Percentiles rank a stretch among this genome's conserved stretches.
These are phyloP conservation scores for Sabatieria punctata DNA, from an alignment of 2,888 invertebrate genomes.

Conservation along the genomic window DNA sequence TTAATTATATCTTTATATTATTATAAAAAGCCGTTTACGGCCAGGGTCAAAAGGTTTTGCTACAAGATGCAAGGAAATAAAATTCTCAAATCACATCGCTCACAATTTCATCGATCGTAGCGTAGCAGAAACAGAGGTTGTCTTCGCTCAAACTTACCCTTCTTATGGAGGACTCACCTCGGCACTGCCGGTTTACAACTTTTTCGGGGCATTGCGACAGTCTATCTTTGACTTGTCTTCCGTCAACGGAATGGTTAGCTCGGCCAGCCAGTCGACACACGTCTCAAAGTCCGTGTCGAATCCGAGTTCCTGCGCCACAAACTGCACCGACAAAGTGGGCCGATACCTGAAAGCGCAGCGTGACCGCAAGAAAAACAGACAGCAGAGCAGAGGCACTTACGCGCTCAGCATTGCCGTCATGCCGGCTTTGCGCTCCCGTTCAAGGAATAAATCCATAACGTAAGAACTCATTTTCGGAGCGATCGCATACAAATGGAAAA, in stretches of 20 bases:
- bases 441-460: conserved; percentile 93
- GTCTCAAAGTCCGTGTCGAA: conserved; percentile 65
- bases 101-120: too few relatives aligned
- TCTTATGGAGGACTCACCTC: too few relatives aligned
- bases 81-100: too few relatives aligned
- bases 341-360: conserved; percentile 43
- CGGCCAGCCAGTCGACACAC: conserved; percentile 68
- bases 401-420: conserved; percentile 82
- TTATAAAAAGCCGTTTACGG: too few relatives aligned
- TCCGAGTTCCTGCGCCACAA: conserved; percentile 68
- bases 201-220: not conserved
- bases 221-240: not conserved
- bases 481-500: conserved; percentile 67
- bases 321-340: conserved; percentile 67
- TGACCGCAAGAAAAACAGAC: not conserved
- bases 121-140: too few relatives aligned
- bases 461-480: conserved; percentile 90
- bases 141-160: too few relatives aligned
- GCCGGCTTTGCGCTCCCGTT: conserved; percentile 76
- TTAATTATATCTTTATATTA: too few relatives aligned
- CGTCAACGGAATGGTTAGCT: conserved; percentile 46
- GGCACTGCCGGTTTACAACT: too few relatives aligned
- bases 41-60: too few relatives aligned
- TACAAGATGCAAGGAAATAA: too few relatives aligned
- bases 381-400: conserved; percentile 50